Evolutionary conservation across 2,113 vertebrate species (phyloP), one percentile per base, ranked within the genome.

Genomic region (Syngnathus scovelli): DNA sequence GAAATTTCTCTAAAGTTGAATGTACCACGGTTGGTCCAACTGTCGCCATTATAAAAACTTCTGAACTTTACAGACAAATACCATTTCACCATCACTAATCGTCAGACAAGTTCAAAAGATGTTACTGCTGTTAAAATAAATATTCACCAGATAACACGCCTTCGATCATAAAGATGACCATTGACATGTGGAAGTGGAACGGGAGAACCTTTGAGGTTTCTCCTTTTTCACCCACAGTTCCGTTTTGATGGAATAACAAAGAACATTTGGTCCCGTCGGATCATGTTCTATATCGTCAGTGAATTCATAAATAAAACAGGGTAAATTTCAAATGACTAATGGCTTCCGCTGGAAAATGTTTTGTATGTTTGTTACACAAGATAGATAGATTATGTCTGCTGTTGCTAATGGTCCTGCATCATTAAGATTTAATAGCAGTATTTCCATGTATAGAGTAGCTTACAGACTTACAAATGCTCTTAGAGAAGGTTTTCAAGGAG

Each of bases 241-340:
- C 9, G 21, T 44, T 44, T 62, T 15, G 21, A 43, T 16, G 41
- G 41, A 27, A 7, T 62, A 44, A 23, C 39, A 27, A n/a, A 62
- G 19, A 87, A 85, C 80, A 74, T 43, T 78, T 69, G 54, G 60
- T 69, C 56, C 67, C 38, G 41, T 65, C 66, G 73, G 78, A 77
- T 78, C 72, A 67, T 61, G 66, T 68, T 73, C 70, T 66, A 51
- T 76, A 81, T 75, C 69, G 75, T 48, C 68, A 69, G 75, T 62
- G 71, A 79, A 73, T 69, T 78, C 60, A 77, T 78, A 74, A 82
- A 86, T 85, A 84, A 78, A 79, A 71, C 52, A 69, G 67, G 76
- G 64, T 56, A 67, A 74, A 72, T 76, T 65, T 46, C 74, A 54
- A 78, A 64, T 66, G 61, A 71, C 70, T 78, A 73, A 80, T 63